Percentiles rank a stretch among this genome's conserved stretches.
Evolutionary conservation across 2,113 vertebrate species (phyloP).

Genomic region (Tetrax tetrax): DNA sequence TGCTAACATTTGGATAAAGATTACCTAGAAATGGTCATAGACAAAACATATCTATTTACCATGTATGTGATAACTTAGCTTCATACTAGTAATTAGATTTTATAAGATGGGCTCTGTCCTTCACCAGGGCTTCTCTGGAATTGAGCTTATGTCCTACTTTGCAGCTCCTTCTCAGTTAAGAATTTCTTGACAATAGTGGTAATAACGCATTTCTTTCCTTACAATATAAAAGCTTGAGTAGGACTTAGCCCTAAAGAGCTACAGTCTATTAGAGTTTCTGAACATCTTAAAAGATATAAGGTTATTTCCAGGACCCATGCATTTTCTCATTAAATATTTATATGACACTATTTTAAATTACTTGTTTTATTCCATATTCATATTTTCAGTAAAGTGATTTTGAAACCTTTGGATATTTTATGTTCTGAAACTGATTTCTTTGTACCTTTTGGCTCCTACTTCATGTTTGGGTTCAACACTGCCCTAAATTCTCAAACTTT

Average conservation of each 20-base stretch:
- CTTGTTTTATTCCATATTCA: neutral
- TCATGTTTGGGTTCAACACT: neutral
- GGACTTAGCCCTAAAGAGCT: neutral
- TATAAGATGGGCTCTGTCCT: neutral
- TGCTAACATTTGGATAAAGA: neutral
- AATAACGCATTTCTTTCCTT: neutral
- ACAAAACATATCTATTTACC: neutral
- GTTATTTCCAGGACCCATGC: neutral
- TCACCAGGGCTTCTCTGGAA: neutral
- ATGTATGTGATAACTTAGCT: neutral
- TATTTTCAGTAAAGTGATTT: neutral
- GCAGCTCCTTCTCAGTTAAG: neutral
- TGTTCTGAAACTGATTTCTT: neutral
- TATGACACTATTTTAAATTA: neutral
- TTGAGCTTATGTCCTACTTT: neutral
- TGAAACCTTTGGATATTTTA: neutral
- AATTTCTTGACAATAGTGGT: neutral
- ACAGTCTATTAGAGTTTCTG: neutral
- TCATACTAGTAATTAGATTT: neutral
- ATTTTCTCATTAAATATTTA: neutral
- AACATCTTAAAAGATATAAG: neutral
- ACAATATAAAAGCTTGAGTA: neutral
- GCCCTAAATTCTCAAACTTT: neutral
- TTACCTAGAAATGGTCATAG: neutral
- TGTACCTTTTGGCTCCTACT: neutral